Evolutionary conservation across 2,113 vertebrate species (phyloP), one percentile per base, ranked within the genome.

Genomic region (Prinia subflava): DNA sequence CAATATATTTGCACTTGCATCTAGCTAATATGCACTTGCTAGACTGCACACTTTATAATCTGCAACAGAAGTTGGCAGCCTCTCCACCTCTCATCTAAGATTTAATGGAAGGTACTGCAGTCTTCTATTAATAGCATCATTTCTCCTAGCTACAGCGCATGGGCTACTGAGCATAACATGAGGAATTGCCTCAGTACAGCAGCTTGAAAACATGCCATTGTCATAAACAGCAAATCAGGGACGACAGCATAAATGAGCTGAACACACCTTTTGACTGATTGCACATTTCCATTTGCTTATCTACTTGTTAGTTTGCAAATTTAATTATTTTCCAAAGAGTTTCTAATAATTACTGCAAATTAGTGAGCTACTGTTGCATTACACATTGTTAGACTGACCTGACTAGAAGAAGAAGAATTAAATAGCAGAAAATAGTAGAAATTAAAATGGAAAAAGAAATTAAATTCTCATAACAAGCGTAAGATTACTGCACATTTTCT

Each of bases 51-150:
- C 90, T 96, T 95, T 73, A 94, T 88, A 96, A 93, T 94, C 92
- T 82, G 90, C 90, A 93, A 92, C 88, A 96, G 71, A 94, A 94
- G 77, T 22, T 96, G 95, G 96, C 96, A 96, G 80, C 41, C 56
- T 95, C 88, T 94, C 80, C 91, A 96, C 94, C 87, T 95, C 91
- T 94, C 94, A 95, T 91, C 73, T 94, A 96, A 93, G 95, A 96
- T 96, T 97, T 96, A 96, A 96, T 94, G 94, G 95, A 96, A 97
- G 96, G 76, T 90, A 92, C 95, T 94, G 95, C 94, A 96, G 92
- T 96, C 80, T 96, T 46, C 95, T 96, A 97, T 96, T 97, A 97
- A 97, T 96, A 97, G 96, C 88, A 96, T 78, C 81, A 84, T 94
- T 96, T 91, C 76, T 92, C 83, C 87, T 82, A 96, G 96, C 83